Base-by-base conservation (phyloP, 2,888 invertebrate species). In the Dasypogon diadema region DNA sequence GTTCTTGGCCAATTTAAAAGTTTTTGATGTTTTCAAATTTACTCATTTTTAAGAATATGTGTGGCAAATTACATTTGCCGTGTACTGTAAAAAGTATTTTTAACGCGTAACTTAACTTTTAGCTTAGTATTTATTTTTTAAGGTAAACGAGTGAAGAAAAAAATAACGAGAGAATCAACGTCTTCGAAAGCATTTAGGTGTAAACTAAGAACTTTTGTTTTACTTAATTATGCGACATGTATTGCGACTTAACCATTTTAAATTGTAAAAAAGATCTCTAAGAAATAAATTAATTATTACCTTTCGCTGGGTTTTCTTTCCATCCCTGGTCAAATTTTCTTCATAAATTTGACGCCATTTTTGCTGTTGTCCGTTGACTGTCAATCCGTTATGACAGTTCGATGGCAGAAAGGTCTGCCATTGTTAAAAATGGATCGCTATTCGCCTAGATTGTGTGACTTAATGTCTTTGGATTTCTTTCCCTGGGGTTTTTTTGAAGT, bases 181-280 rank as follows among this genome's bases (percentile, higher is more conserved):
- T 54, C 54, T 70, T 70, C 30, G 54, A 18, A 22, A 26, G 2
- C 54, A 14, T 34, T 6, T 60, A 60, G 30, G 3, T 65, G 46
- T 65, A 65, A 46, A 65, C 22, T 60, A 60, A 16, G 18, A 3
- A 16, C 16, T 48, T 48, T 51, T 21, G 21, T 51, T 21, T 51
- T 51, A n/a, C 51, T 51, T 12, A 51, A 51, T 51, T 51, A 51
- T 21, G 51, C 51, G n/a, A 51, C 18, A 51, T 51, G 21, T 51
- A 51, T 51, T 14, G 18, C 16, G 2, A 46, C 65, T 46, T 65
- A 65, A 42, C 21, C 65, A 65, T 65, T 65, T 65, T 65, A 46
- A 65, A 65, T 22, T 65, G 65, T 65, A 65, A 65, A 65, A 30
- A 65, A 65, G 65, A 46, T 65, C 65, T 65, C 65, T 14, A 65